Evolutionary conservation across 1,140 invertebrate genomes (phyloP), one percentile per base, ranked within the genome.

Genomic region (Ridgeia piscesae): DNA sequence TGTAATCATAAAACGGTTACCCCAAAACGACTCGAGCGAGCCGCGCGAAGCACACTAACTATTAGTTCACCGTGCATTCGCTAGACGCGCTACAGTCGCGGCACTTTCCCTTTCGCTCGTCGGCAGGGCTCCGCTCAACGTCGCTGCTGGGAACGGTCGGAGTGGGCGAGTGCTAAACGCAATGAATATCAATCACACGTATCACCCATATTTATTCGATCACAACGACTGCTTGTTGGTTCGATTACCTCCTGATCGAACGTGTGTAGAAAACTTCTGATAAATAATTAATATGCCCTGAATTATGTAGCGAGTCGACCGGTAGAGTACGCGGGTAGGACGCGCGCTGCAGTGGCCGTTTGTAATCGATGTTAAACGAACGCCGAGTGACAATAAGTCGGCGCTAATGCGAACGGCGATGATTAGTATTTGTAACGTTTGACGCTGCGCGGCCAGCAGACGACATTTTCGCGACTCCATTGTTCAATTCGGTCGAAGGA

Each of bases 371-470:
- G 58, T 77, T 77, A 77, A 77, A 77, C 58, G 58, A 77, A 21
- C 27, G 58, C 58, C 58, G 58, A 77, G 58, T 77, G 58, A 77
- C 58, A 77, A 77, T 77, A 77, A 77, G 58, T 77, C 58, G 58
- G 58, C 58, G 58, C 58, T 77, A 77, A 77, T 77, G 58, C 58
- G 58, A 77, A 77, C 58, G 58, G 17, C 58, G 58, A 77, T 77
- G 58, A 77, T 77, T 77, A 77, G 58, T 77, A 77, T 77, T 77
- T 77, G 58, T 77, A 77, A 77, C 58, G 58, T 77, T 77, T 77
- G 58, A 77, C 58, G 58, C 2, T 77, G 58, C 58, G 58, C 58
- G 6, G 58, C 58, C 58, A 77, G 58, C 58, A 77, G 58, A 77
- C 58, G 58, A 77, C 58, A 77, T 77, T 77, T 77, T 77, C 58